Conservation (phyloP, 2,797 vertebrate genomes). For the Gymnocypris eckloni region DNA sequence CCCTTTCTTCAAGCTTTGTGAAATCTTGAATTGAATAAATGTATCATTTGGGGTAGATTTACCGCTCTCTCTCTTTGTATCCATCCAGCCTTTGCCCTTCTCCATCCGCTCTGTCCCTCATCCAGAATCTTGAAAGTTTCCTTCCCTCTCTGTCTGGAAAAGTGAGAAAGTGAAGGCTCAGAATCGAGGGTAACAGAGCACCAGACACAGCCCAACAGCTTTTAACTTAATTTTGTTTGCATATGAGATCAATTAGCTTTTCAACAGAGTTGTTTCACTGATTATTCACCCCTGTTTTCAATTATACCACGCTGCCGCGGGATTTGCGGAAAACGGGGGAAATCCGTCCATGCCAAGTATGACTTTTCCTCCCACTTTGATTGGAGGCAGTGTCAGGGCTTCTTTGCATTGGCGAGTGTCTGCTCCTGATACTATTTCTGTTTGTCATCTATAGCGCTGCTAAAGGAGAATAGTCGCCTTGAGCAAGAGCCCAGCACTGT, state of each 20-base stretch:
- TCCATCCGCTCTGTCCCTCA: not conserved
- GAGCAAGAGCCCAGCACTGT: constrained; percentile 10
- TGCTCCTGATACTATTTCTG: constrained; percentile 44
- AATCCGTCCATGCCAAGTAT: constrained; percentile 42
- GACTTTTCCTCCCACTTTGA: constrained; percentile 46
- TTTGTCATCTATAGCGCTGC: constrained; percentile 15
- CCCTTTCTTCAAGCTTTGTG: constrained; percentile 51
- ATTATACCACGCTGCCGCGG: constrained; percentile 72
- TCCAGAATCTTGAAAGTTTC: constrained; percentile 44
- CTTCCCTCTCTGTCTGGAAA: constrained; percentile 42
- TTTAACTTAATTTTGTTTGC: constrained; percentile 81
- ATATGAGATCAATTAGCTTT: constrained; percentile 82
- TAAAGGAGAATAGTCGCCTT: constrained; percentile 44
- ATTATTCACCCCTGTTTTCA: constrained; percentile 82
- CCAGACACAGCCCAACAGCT: constrained; percentile 63
- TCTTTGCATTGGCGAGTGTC: constrained; percentile 40
- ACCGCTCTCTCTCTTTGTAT: constrained; percentile 36
- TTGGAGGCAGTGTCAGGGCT: constrained; percentile 44
- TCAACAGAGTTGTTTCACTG: constrained; percentile 77
- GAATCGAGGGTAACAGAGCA: constrained; percentile 54
- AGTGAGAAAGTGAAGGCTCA: constrained; percentile 42
- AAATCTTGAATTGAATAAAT: constrained; percentile 48
- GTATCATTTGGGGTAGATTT: constrained; percentile 41
- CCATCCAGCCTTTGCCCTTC: not conserved
- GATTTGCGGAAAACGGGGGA: constrained; percentile 44